Evolutionary conservation across 1,140 invertebrate genomes (phyloP), one percentile per base, ranked within the genome.

Genomic region (Diploscapter pachys): DNA sequence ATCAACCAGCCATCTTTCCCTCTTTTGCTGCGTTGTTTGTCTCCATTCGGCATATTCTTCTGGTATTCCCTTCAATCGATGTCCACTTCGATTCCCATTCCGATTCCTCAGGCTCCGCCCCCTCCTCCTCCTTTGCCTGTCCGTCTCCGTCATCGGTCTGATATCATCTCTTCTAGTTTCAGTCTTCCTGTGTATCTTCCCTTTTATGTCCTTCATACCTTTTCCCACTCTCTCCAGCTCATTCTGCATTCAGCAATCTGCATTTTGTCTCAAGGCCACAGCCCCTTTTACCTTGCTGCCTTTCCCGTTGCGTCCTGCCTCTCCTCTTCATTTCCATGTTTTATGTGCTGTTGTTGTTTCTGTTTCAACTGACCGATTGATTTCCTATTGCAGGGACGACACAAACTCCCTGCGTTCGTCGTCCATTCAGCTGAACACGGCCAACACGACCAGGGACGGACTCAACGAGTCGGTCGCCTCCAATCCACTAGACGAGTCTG

Each of bases 381-480:
- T 59, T 31, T 59, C 31, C 31, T 31, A 11, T 59, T 68, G 53
- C 51, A 68, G 66, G 66, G 66, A 68, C 66, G 66, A 68, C 51
- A 68, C 49, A 6, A 48, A 52, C 51, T 74, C 72, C 49, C 67
- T 74, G 72, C 57, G 73, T 53, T 82, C 81, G 5, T 80, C 82
- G 64, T 85, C 83, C 4, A 81, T 82, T 31, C 80, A 82, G 31
- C 63, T 82, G 9, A 83, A 82, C 62, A 71, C 73, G 52, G 83
- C 81, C 48, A 83, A 82, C 62, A 71, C 73, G 52, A 85, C 81
- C 48, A 77, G 74, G 57, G 80, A 85, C 68, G 64, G 73, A 52
- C 74, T 82, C 8, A 82, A 82, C 70, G 79, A 82, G 69, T 84
- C 82, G 31, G 63, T 82, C 54, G 82, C 82, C 68, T 83, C 81